A percentile compares a stretch with the other conserved stretches of the same genome.
phyloP scores from a whole-genome alignment of 1,140 invertebrate species.

The Sarcophaga peregrina region DNA sequence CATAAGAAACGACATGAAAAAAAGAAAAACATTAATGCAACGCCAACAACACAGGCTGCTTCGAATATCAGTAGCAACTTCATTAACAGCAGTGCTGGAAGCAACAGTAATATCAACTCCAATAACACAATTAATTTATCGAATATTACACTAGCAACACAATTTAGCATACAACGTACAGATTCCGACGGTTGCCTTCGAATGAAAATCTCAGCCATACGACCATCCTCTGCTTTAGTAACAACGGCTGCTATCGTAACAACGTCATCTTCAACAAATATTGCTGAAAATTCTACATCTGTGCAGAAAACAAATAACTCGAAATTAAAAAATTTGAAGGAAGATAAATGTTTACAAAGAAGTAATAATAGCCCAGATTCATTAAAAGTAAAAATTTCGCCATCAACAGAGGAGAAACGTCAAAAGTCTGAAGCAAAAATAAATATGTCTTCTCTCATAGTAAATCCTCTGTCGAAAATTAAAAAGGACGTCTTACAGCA shows the following conservation, averaged over 20 bases:
- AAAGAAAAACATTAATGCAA: slow-evolving; percentile 21
- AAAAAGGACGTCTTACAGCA: not conserved
- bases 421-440: slow-evolving; percentile 27
- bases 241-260: not conserved
- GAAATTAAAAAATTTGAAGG: not conserved
- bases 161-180: slow-evolving; percentile 64
- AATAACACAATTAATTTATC: not conserved
- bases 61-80: slow-evolving; percentile 31
- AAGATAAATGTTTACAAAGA: not conserved
- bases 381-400: slow-evolving; percentile 29
- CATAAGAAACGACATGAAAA: slow-evolving; percentile 38
- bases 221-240: slow-evolving; percentile 44
- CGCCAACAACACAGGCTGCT: slow-evolving; percentile 45
- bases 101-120: slow-evolving; percentile 10
- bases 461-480: slow-evolving; percentile 19
- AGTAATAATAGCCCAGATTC: not conserved
- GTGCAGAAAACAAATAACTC: not conserved
- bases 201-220: slow-evolving; percentile 65
- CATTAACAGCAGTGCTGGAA: slow-evolving; percentile 22
- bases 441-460: slow-evolving; percentile 22
- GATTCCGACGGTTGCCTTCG: slow-evolving; percentile 59
- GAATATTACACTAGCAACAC: slow-evolving; percentile 53
- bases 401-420: not conserved
- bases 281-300: not conserved
- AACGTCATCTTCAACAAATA: not conserved